These are phyloP conservation scores for Drosophila rhopaloa DNA, from an alignment of 1,140 invertebrate species.

Conservation along the genomic window DNA sequence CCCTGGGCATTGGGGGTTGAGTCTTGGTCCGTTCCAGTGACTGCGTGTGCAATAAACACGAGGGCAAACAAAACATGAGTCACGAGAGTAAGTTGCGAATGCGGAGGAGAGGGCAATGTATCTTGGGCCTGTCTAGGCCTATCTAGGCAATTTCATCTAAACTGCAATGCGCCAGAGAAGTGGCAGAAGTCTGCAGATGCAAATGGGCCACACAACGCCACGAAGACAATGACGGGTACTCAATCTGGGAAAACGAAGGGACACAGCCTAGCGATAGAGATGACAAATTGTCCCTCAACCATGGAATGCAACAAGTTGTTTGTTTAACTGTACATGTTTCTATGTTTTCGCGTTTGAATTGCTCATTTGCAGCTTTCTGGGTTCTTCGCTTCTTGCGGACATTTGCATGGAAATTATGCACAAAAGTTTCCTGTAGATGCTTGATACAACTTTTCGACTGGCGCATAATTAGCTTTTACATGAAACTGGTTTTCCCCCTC, in stretches of 20 bases:
- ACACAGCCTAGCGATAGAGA: conserved; percentile 2
- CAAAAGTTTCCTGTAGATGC: conserved; percentile 45
- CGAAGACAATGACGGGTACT: conserved; percentile 46
- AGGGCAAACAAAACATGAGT: conserved; percentile 43
- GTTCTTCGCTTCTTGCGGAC: not conserved
- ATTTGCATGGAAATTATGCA: conserved; percentile 44
- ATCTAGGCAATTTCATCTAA: conserved; percentile 69
- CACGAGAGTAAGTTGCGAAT: conserved; percentile 26
- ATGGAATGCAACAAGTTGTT: conserved; percentile 55
- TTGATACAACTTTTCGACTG: conserved; percentile 36
- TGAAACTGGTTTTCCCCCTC: conserved; percentile 26
- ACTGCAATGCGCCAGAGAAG: conserved; percentile 59
- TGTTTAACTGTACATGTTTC: conserved; percentile 31
- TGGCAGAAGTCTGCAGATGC: conserved; percentile 35
- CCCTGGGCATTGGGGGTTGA: not conserved
- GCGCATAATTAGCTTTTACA: conserved; percentile 42
- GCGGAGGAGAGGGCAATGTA: conserved; percentile 31
- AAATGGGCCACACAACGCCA: conserved; percentile 47
- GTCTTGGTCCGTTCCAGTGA: conserved; percentile 17
- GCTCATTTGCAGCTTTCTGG: conserved; percentile 43
- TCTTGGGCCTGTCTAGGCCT: conserved; percentile 40
- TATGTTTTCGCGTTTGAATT: conserved; percentile 49
- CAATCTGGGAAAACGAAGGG: conserved; percentile 3
- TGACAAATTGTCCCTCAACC: conserved; percentile 6
- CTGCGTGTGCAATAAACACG: conserved; percentile 41